Evolutionary conservation across 2,797 vertebrate genomes (phyloP).

Genomic region (Austrolebias charrua): DNA sequence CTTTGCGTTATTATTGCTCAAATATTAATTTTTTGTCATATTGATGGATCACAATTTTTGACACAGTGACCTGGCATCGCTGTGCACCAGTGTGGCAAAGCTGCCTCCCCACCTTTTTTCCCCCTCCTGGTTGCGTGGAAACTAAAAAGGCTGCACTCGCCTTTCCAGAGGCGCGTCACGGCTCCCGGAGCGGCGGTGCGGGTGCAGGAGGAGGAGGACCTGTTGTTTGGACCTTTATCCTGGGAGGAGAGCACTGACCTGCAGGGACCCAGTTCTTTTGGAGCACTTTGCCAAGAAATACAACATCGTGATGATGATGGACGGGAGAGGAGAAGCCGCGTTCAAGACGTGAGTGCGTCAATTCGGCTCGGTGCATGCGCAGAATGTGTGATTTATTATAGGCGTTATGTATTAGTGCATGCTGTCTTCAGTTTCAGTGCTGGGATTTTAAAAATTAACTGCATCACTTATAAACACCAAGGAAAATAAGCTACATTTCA

Average conservation of each 20-base stretch:
- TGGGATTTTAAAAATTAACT: neutral
- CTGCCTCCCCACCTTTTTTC: conserved; percentile 4
- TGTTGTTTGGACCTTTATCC: conserved; percentile 32
- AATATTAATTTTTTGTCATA: conserved; percentile 1
- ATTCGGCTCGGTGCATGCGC: conserved; percentile 1
- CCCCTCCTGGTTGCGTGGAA: conserved; percentile 75
- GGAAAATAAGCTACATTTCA: no score
- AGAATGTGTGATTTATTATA: neutral
- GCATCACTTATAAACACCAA: no score
- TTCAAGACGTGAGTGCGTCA: conserved; percentile 55
- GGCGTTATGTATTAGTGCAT: neutral
- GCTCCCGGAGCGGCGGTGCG: conserved; percentile 40
- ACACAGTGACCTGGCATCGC: conserved; percentile 27
- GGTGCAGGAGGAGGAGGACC: conserved; percentile 39
- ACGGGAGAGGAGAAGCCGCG: conserved; percentile 42
- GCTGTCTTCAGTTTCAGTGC: neutral
- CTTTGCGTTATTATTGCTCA: conserved; percentile 5
- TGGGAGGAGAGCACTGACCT: conserved; percentile 9
- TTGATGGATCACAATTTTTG: conserved; percentile 15
- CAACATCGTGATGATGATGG: conserved; percentile 48
- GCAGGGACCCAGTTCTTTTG: conserved; percentile 6
- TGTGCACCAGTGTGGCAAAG: conserved; percentile 27
- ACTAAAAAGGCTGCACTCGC: conserved; percentile 62
- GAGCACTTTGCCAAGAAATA: conserved; percentile 15
- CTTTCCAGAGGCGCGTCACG: conserved; percentile 46